These are phyloP conservation scores for Tortrix viridana DNA, from an alignment of 2,888 invertebrate species.

Conservation along the genomic window DNA sequence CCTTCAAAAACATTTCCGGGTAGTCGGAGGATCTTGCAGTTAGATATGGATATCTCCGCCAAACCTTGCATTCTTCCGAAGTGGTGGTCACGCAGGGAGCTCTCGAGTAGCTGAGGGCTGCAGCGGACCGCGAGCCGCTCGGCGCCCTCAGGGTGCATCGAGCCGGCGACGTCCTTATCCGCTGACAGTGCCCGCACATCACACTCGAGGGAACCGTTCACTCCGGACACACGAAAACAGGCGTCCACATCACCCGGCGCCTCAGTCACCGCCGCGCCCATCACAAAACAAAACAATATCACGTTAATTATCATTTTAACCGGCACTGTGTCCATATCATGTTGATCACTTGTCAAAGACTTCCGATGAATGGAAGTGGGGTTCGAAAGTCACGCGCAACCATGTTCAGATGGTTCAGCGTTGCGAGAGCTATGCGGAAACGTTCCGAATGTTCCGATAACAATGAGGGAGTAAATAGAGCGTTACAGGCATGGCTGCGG, in stretches of 20 bases:
- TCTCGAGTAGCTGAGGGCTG: constrained; percentile 85
- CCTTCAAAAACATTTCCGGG: constrained; percentile 92
- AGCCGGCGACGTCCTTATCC: constrained; percentile 86
- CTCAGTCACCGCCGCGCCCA: constrained; percentile 81
- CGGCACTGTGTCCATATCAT: constrained; percentile 81
- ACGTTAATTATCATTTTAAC: constrained; percentile 81
- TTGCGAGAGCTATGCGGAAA: constrained; percentile 60
- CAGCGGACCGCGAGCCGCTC: constrained; percentile 90
- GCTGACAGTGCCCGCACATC: constrained; percentile 88
- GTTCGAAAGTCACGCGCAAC: constrained; percentile 61
- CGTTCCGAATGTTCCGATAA: constrained; percentile 64
- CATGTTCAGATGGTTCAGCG: constrained; percentile 68
- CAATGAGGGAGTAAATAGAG: constrained; percentile 65
- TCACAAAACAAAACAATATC: constrained; percentile 82
- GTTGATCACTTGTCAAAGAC: constrained; percentile 72
- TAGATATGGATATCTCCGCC: constrained; percentile 89
- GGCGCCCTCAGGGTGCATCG: constrained; percentile 88
- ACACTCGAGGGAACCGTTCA: constrained; percentile 81
- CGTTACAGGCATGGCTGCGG: constrained; percentile 48
- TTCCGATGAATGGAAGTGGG: constrained; percentile 66
- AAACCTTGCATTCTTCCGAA: constrained; percentile 90
- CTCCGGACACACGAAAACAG: constrained; percentile 74
- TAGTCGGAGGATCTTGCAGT: constrained; percentile 91
- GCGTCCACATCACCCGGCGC: constrained; percentile 77
- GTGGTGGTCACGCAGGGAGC: constrained; percentile 88